Evolutionary conservation across 2,797 vertebrate genomes (phyloP), one percentile per base, ranked within the genome.

Genomic region (Megalops cyprinoides): DNA sequence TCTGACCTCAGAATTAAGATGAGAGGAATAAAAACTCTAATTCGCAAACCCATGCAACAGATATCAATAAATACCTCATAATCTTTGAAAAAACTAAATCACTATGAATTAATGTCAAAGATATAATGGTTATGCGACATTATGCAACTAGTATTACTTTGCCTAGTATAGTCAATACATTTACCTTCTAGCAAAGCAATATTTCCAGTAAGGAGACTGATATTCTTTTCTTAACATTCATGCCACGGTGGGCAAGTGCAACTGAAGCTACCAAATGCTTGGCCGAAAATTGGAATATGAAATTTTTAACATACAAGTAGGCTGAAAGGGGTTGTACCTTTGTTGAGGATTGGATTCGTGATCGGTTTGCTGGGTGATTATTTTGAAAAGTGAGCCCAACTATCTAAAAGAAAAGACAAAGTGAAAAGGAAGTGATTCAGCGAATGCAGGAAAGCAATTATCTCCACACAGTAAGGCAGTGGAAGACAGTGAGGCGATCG

Each of bases 1-100:
- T 82, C 82, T 82, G 76, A 76, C 81, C 56, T 18, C 53, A 37
- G 3, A 76, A 31, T 80, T 83, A 81, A 74, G 67, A 85, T 79
- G 28, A 81, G 58, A 67, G 73, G 56, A 28, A 31, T 48, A 18
- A 4, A 42, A 23, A 20, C 31, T 55, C 28, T 76, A 53, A 75
- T 56, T 77, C 31, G n/a, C 49, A 12, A 39, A 23, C 51, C 56
- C 51, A 15, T 7, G 18, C 5, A 14, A 4, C 31, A 55, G 3
- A 39, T 56, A 37, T 77, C 42, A n/a, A n/a, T n/a, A n/a, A n/a
- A n/a, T n/a, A n/a, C n/a, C 4, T 77, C 20, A 1, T 77, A 5
- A 56, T 75, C 58, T 62, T 34, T 75, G 7, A 42, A 74, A 73
- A 79, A 53, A 62, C 46, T 20, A 78, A 79, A 79, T 51, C 49